These are phyloP conservation scores for Hydractinia echinata DNA, from an alignment of 30 jellyfish, hydroid and myxozoan species.

Conservation along the genomic window DNA sequence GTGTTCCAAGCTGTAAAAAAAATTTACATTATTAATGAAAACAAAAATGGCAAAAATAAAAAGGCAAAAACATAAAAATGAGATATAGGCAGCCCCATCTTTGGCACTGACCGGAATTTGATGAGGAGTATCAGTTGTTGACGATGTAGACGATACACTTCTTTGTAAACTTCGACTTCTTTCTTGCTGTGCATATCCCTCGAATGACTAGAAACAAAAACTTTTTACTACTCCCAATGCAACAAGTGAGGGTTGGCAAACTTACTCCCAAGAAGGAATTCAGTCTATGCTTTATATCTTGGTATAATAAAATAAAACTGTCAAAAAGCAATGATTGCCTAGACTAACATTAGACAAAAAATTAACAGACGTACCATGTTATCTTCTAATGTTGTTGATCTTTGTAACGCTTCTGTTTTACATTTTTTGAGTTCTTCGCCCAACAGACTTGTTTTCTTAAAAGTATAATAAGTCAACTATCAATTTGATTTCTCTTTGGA, in stretches of 20 bases:
- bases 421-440: constrained; percentile 49
- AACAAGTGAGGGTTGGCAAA: too few species aligned
- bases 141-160: background rate
- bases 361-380: background rate
- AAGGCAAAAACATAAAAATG: background rate
- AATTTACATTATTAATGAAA: background rate
- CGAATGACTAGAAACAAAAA: background rate
- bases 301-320: background rate
- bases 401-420: constrained; percentile 42
- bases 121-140: background rate
- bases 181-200: constrained; percentile 8
- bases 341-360: background rate
- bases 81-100: background rate
- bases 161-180: constrained; percentile 3
- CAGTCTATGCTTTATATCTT: too few species aligned
- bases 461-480: background rate
- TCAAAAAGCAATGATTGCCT: background rate
- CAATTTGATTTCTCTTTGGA: too few species aligned
- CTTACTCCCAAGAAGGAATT: too few species aligned
- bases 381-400: constrained; percentile 41
- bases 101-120: background rate
- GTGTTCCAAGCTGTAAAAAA: constrained; percentile 10
- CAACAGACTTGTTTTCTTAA: constrained; percentile 47
- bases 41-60: background rate
- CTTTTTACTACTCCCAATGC: too few species aligned